Percentiles rank a stretch among this genome's conserved stretches.
phyloP scores from a whole-genome alignment of 2,113 vertebrate species.

The Suncus etruscus region DNA sequence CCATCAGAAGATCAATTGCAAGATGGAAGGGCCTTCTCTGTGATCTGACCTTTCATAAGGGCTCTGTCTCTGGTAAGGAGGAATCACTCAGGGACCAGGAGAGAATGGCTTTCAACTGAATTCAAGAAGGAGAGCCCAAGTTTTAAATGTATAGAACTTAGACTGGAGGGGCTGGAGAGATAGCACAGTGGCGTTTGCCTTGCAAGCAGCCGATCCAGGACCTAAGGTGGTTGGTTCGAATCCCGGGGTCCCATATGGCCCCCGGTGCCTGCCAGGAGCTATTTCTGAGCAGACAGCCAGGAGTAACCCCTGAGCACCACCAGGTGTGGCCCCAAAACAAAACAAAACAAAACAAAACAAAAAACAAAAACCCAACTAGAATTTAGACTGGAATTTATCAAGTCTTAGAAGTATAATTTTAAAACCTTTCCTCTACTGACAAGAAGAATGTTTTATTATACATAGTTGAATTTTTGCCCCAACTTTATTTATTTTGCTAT shows the following conservation, averaged over 20 bases:
- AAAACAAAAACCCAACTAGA: no score
- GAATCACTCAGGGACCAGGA: neutral
- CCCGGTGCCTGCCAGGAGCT: no score
- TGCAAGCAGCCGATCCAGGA: no score
- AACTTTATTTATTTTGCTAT: neutral
- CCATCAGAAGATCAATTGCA: conserved; percentile 45
- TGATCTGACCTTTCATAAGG: conserved; percentile 13
- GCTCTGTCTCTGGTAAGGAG: neutral
- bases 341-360: no score
- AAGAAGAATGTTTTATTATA: neutral
- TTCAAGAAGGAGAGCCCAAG: neutral
- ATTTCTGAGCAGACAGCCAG: no score
- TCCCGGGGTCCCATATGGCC: no score
- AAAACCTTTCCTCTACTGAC: neutral
- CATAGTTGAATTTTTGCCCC: conserved; percentile 1
- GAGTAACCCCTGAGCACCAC: no score
- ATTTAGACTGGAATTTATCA: neutral
- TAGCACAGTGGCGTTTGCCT: no score
- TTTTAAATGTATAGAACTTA: neutral
- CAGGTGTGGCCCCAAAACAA: no score
- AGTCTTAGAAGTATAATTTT: neutral
- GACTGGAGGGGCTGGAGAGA: no score
- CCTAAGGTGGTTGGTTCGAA: no score
- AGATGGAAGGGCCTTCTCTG: conserved; percentile 22
- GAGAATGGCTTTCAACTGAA: neutral